A percentile compares a stretch with the other conserved stretches of the same genome.
phyloP scores from a whole-genome alignment of 2,113 vertebrate species.

The Mohoua ochrocephala region DNA sequence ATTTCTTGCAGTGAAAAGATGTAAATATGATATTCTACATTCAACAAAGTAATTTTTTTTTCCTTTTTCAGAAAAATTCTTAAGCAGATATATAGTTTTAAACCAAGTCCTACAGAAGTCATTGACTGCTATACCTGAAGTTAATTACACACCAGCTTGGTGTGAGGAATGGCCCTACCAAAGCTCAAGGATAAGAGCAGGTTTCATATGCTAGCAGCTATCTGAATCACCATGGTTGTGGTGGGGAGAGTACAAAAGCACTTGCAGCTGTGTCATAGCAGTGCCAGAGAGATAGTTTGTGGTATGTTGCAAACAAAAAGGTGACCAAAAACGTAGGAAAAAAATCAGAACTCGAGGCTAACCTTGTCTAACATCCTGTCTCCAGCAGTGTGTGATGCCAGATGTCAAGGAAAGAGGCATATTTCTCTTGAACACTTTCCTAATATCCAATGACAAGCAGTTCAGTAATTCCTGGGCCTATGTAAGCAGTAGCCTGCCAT shows the following conservation, averaged over 20 bases:
- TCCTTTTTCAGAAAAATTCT: not conserved
- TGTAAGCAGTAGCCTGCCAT: rapidly evolving
- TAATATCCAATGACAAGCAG: not conserved
- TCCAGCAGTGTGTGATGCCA: not conserved
- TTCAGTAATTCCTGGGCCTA: not conserved
- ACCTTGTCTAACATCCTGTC: not conserved
- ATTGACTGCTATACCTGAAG: not conserved
- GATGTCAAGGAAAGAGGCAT: not conserved
- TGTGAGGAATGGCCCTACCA: not conserved
- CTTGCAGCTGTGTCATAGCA: not conserved
- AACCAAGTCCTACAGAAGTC: not conserved
- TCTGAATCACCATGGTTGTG: not conserved
- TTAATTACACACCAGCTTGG: rapidly evolving
- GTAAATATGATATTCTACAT: not conserved
- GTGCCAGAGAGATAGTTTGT: not conserved
- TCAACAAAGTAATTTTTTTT: not conserved
- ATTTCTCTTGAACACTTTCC: not conserved
- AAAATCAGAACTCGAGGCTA: not conserved
- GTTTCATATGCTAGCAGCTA: not conserved
- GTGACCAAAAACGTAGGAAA: not conserved
- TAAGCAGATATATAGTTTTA: not conserved
- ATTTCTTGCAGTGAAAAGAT: not conserved
- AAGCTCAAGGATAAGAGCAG: not conserved
- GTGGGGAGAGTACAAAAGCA: not conserved
- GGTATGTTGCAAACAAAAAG: not conserved